Evolutionary conservation across 2,797 vertebrate species (phyloP).

Genomic region (Diplodus sargus): DNA sequence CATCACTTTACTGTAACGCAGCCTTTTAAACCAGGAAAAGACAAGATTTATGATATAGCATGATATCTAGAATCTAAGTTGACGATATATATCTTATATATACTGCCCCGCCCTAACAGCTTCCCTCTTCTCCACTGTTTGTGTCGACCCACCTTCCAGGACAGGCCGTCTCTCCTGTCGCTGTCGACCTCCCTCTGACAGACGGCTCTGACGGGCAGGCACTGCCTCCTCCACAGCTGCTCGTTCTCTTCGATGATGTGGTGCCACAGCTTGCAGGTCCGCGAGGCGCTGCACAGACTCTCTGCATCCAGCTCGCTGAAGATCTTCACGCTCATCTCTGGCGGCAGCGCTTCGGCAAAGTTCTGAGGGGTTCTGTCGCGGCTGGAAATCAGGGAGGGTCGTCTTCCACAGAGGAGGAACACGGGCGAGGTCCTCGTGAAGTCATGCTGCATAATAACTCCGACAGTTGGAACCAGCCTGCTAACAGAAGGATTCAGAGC

Average conservation of each 20-base stretch:
- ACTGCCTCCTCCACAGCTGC: slow-evolving; percentile 88
- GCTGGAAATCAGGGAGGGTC: slow-evolving; percentile 1
- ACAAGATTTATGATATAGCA: no score
- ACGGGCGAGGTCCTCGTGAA: slow-evolving; percentile 37
- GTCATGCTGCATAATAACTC: slow-evolving; percentile 79
- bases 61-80: no score
- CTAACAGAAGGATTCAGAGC: not conserved
- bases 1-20: no score
- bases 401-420: slow-evolving; percentile 39
- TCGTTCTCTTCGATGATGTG: slow-evolving; percentile 82
- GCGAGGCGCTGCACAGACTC: slow-evolving; percentile 86
- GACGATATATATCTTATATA: no score
- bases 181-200: slow-evolving; percentile 87
- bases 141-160: slow-evolving; percentile 88
- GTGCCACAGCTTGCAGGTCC: slow-evolving; percentile 88
- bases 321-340: slow-evolving; percentile 87
- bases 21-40: no score
- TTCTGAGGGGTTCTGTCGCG: slow-evolving; percentile 37
- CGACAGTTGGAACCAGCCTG: not conserved
- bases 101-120: no score
- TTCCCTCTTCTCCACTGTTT: no score
- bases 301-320: slow-evolving; percentile 85
- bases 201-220: slow-evolving; percentile 79
- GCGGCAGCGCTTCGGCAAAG: slow-evolving; percentile 85
- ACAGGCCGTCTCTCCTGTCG: slow-evolving; percentile 84